phyloP scores from a whole-genome alignment of 2,888 invertebrate genomes.

The Standfussiana lucernea region DNA sequence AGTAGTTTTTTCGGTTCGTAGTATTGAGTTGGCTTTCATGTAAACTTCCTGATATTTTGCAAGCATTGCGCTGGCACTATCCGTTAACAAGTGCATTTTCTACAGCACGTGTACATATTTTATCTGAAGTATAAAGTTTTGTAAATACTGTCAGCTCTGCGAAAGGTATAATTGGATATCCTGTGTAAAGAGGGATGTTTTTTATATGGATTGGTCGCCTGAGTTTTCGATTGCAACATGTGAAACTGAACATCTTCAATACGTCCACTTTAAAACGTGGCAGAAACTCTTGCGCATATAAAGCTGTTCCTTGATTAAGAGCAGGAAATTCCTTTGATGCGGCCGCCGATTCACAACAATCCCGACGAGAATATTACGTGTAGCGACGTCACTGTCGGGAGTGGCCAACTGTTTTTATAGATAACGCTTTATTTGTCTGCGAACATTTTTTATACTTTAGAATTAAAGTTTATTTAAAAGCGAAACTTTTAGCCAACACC shows the following conservation, averaged over 20 bases:
- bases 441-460: background rate
- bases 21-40: slow-evolving; percentile 14
- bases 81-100: slow-evolving; percentile 25
- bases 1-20: slow-evolving; percentile 17
- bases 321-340: slow-evolving; percentile 88
- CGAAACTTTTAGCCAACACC: background rate
- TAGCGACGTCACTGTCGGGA: slow-evolving; percentile 77
- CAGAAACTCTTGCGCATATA: slow-evolving; percentile 80
- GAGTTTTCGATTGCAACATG: slow-evolving; percentile 63
- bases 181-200: slow-evolving; percentile 34
- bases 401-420: slow-evolving; percentile 66
- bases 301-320: slow-evolving; percentile 82
- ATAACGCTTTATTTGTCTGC: background rate
- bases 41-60: slow-evolving; percentile 51
- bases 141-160: slow-evolving; percentile 43
- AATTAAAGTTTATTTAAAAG: background rate
- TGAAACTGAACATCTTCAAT: slow-evolving; percentile 74
- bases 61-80: slow-evolving; percentile 22
- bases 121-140: slow-evolving; percentile 31
- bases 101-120: slow-evolving; percentile 25
- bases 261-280: slow-evolving; percentile 75
- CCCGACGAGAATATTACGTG: slow-evolving; percentile 83
- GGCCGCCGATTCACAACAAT: slow-evolving; percentile 83
- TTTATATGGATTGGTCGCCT: slow-evolving; percentile 54
- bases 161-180: slow-evolving; percentile 41